Evolutionary conservation across 2,797 vertebrate genomes (phyloP).

Genomic region (Enteromius thamalakanensis): DNA sequence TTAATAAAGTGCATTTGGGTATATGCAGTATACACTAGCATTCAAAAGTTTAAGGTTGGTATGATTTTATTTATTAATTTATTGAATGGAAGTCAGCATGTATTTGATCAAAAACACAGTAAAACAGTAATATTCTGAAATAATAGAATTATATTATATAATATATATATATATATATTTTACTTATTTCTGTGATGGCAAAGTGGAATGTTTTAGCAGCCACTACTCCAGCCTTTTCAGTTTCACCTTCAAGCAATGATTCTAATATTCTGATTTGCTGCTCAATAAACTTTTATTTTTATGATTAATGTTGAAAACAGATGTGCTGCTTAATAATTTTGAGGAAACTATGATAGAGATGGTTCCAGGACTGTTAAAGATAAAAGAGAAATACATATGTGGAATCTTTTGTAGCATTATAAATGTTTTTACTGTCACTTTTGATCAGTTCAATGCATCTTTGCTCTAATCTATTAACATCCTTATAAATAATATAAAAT

Average conservation of each 20-base stretch:
- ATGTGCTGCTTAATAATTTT: background rate
- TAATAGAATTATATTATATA: background rate
- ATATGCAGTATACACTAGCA: background rate
- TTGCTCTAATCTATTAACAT: background rate
- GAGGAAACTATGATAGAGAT: background rate
- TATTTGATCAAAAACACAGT: slow-evolving; percentile 14
- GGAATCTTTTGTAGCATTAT: background rate
- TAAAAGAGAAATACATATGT: background rate
- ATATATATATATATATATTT: no score
- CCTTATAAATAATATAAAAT: background rate
- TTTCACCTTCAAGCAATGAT: background rate
- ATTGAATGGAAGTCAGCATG: background rate
- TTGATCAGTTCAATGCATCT: background rate
- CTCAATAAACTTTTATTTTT: background rate
- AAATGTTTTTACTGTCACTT: background rate
- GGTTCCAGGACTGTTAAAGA: background rate
- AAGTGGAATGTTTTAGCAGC: background rate
- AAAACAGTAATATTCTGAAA: background rate
- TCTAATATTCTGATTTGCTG: background rate
- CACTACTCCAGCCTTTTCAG: background rate
- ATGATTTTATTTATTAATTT: background rate
- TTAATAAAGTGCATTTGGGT: slow-evolving; percentile 30
- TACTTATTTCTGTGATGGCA: background rate
- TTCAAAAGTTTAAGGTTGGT: background rate
- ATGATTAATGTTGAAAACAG: background rate